phyloP scores from a whole-genome alignment of 2,113 vertebrate genomes.

The Dascyllus trimaculatus region DNA sequence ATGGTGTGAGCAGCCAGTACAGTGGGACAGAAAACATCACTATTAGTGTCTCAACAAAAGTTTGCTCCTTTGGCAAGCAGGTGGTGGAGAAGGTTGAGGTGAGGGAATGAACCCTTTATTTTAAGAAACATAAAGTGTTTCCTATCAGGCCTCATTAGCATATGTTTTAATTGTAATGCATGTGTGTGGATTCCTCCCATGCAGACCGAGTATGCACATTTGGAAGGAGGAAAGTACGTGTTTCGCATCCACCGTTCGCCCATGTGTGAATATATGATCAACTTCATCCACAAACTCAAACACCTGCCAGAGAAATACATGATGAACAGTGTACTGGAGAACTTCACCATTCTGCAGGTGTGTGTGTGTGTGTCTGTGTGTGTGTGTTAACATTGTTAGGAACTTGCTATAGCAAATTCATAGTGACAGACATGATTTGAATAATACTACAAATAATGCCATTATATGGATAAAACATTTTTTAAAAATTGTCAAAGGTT shows the following conservation, averaged over 20 bases:
- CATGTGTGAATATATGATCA: conserved; percentile 99
- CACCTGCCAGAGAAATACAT: conserved; percentile 97
- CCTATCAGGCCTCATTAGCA: fast-evolving
- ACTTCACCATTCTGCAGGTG: conserved; percentile 98
- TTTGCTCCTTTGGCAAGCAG: conserved; percentile 97
- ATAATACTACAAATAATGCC: no score
- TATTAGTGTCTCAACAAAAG: conserved; percentile 95
- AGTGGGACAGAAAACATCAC: conserved; percentile 95
- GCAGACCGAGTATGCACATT: conserved; percentile 93
- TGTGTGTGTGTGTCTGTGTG: conserved; percentile 64
- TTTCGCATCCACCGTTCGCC: conserved; percentile 95
- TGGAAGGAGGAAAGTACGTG: conserved; percentile 92
- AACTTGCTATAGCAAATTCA: no score
- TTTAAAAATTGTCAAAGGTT: no score
- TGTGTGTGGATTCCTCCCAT: not conserved
- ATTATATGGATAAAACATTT: no score
- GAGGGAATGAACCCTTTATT: conserved; percentile 56
- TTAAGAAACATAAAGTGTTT: fast-evolving
- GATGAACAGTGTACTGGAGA: conserved; percentile 99
- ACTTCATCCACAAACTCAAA: conserved; percentile 98
- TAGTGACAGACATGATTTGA: no score
- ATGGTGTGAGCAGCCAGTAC: conserved; percentile 95
- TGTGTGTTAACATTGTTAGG: no score
- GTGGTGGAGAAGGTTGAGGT: conserved; percentile 98
- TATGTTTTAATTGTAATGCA: not conserved